Evolutionary conservation across 2,797 vertebrate species (phyloP).

Genomic region (Neoniphon sammara): DNA sequence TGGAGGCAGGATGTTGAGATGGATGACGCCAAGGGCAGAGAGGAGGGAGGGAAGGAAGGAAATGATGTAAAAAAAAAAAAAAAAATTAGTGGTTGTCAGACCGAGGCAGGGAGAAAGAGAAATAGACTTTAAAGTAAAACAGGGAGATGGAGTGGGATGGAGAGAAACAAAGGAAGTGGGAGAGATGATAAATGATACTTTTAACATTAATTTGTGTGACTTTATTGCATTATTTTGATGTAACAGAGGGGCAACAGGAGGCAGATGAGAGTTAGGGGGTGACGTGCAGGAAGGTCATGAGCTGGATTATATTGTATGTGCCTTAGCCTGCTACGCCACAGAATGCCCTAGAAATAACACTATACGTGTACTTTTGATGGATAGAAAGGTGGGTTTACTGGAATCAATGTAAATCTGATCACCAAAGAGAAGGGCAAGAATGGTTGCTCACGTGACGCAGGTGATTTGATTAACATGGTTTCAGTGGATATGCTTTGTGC

Average conservation of each 20-base stretch:
- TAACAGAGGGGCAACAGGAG: not conserved
- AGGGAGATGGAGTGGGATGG: not conserved
- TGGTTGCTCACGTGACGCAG: slow-evolving; percentile 26
- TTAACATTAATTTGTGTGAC: not conserved
- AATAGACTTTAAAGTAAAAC: not conserved
- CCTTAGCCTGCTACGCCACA: slow-evolving; percentile 11
- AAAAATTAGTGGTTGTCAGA: not conserved
- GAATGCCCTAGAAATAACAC: slow-evolving; percentile 45
- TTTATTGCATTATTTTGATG: too few species aligned
- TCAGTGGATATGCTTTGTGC: slow-evolving; percentile 6
- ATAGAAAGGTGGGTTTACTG: slow-evolving; percentile 39
- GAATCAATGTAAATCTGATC: slow-evolving; percentile 64
- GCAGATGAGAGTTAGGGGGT: not conserved
- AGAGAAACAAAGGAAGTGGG: not conserved
- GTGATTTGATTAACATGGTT: slow-evolving; percentile 31
- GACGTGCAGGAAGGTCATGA: not conserved
- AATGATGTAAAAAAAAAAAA: not conserved
- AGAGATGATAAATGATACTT: not conserved
- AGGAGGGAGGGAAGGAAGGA: not conserved
- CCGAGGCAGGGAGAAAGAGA: too few species aligned
- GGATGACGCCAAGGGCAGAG: not conserved
- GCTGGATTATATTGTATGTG: not conserved
- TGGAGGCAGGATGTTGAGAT: not conserved
- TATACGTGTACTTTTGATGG: slow-evolving; percentile 8
- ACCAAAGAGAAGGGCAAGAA: slow-evolving; percentile 28